phyloP scores from a whole-genome alignment of 37 sponge, comb jelly and placozoan species.

The Crambe crambe region DNA sequence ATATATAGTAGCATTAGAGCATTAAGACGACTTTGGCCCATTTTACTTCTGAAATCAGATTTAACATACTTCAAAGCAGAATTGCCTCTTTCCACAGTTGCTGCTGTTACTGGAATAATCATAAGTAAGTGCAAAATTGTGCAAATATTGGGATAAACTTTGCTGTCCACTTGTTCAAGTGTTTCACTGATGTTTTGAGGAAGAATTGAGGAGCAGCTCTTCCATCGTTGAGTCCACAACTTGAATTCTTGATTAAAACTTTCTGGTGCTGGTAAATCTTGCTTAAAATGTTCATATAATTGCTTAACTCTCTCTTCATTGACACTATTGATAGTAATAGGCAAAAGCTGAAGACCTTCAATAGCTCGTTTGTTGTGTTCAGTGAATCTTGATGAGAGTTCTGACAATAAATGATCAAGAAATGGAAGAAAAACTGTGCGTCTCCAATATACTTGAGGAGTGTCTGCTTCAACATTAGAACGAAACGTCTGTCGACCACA shows the following conservation, averaged over 20 bases:
- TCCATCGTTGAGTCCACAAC: too few species aligned
- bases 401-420: constrained; percentile 9
- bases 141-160: not conserved
- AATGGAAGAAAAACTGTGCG: constrained; percentile 9
- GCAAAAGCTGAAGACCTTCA: not conserved
- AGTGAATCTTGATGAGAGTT: not conserved
- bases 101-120: not conserved
- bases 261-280: not conserved
- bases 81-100: not conserved
- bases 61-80: too few species aligned
- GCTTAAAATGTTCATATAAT: not conserved
- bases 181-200: not conserved
- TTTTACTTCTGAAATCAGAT: not conserved
- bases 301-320: not conserved
- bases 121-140: not conserved
- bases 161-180: not conserved
- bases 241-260: not conserved
- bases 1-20: not conserved
- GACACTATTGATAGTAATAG: not conserved
- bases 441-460: constrained; percentile 18
- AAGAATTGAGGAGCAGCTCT: not conserved
- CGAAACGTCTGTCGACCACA: not conserved
- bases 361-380: not conserved
- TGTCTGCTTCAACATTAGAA: constrained; percentile 1
- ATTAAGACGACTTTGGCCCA: not conserved